Evolutionary conservation across 2,113 vertebrate species (phyloP), one percentile per base, ranked within the genome.

Genomic region (Beaufortia kweichowensis): DNA sequence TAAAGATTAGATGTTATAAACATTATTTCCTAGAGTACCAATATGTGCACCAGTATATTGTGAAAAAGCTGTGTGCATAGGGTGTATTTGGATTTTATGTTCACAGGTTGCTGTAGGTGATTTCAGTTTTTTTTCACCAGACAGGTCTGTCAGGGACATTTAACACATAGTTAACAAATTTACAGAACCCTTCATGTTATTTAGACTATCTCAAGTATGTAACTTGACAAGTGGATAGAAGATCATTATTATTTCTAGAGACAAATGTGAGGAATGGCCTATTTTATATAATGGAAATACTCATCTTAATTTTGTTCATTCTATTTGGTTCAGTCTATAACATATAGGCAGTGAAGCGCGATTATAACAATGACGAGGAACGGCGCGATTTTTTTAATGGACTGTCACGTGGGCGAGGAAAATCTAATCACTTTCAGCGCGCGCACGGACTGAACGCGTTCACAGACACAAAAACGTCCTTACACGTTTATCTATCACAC

Each of bases 381-480:
- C 68, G 43, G 68, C 41, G 63, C 24, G 56, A 17, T 73, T 75
- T 80, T 53, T 85, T 82, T 85, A 84, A 84, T 82, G 77, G 60
- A 55, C 21, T 56, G 71, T 83, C 86, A 87, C 74, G 80, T 85
- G 85, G 79, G 29, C 23, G 50, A 82, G 61, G 62, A 79, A 68
- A 84, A 79, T 81, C 57, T 56, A 46, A 73, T 85, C 65, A 50
- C 41, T 75, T 82, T 23, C n/a, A 55, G 68, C 79, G 39, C 59
- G 64, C 56, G 3, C 70, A 73, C 35, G 61, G 61, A 73, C 62
- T 43, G 55, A 63, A 69, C 28, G 61, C 46, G 26, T 67, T 57
- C 12, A 11, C 62, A 66, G 26, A 3, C 39, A 14, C 39, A 6
- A 17, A 74, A 31, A 56, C 5, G 57, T 60, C 17, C 39, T n/a